A percentile compares a stretch with the other conserved stretches of the same genome.
These are phyloP conservation scores for Cryptotermes secundus DNA, from an alignment of 1,140 invertebrate genomes.

Conservation along the genomic window DNA sequence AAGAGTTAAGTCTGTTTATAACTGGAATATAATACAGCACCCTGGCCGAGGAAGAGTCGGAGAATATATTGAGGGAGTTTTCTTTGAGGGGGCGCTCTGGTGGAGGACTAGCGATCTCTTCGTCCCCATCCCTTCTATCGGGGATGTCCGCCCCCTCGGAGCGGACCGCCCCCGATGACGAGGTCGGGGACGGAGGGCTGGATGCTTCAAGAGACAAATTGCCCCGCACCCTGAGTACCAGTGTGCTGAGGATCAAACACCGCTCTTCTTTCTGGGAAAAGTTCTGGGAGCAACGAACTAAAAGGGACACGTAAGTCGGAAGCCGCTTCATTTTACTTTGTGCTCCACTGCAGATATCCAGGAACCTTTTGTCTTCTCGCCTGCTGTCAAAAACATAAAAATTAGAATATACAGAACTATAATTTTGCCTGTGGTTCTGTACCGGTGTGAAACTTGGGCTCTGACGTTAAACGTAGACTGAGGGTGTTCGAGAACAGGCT, in stretches of 20 bases:
- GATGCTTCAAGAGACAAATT: conserved; percentile 42
- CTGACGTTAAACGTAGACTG: too few species aligned
- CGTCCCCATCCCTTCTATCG: conserved; percentile 40
- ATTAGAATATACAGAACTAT: too few species aligned
- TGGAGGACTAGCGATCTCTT: conserved; percentile 35
- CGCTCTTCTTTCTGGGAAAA: conserved; percentile 79
- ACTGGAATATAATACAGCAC: not conserved
- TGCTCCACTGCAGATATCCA: not conserved
- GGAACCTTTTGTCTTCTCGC: too few species aligned
- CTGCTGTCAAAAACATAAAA: too few species aligned
- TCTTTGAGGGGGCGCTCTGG: conserved; percentile 20
- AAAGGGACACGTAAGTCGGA: not conserved
- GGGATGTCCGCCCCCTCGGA: conserved; percentile 39
- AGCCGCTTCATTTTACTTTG: not conserved
- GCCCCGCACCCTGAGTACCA: conserved; percentile 75
- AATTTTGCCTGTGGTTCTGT: too few species aligned
- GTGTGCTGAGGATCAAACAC: conserved; percentile 71
- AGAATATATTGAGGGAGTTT: not conserved
- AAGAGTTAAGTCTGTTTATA: not conserved
- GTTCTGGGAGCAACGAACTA: conserved; percentile 67
- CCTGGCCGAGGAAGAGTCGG: not conserved
- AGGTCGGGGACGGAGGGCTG: conserved; percentile 47
- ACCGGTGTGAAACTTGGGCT: too few species aligned
- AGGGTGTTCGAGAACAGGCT: too few species aligned
- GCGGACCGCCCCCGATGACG: conserved; percentile 26